Evolutionary conservation across 2,888 invertebrate genomes (phyloP), one percentile per base, ranked within the genome.

Genomic region (Baronia brevicornis): DNA sequence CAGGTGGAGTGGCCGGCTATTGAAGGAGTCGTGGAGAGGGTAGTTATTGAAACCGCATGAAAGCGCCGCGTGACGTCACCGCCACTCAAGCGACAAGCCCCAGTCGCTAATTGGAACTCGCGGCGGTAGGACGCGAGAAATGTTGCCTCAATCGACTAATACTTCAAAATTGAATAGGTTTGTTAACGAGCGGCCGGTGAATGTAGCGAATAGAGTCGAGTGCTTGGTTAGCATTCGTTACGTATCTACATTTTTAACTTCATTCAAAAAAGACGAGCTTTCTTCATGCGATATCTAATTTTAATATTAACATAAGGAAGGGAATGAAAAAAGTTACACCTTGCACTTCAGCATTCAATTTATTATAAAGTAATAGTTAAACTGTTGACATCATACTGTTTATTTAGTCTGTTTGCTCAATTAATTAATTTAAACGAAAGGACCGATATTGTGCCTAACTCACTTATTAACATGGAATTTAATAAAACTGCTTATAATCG

Each of bases 31-130:
- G 67, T 70, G 62, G 68, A 78, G 79, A 74, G 82, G 82, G 82
- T 80, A 79, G 82, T 80, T 80, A 82, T 77, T 77, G 79, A 75
- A 70, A 66, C 67, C 63, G 69, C 61, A 73, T 80, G 78, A 82
- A 80, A 80, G 79, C 67, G 54, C 57, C 55, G 66, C 69, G 77
- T 78, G 79, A 79, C 79, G 80, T 79, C 80, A 78, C 73, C 53
- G 67, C 64, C 72, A 72, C 80, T 78, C 64, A 63, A 72, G 70
- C 73, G 70, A 68, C 72, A 69, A 68, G 68, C 71, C 65, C 69
- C 78, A 79, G 72, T 79, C 78, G 69, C 82, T 84, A 84, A 84
- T 84, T 84, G 82, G 82, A 78, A 68, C 74, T 74, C 74, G 72
- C 64, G 68, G 68, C 70, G 74, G 62, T 67, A 75, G 79, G 71